Percentiles rank a stretch among this genome's conserved stretches.
Evolutionary conservation across 2,797 vertebrate genomes (phyloP).

Genomic region (Syngnathus acus): DNA sequence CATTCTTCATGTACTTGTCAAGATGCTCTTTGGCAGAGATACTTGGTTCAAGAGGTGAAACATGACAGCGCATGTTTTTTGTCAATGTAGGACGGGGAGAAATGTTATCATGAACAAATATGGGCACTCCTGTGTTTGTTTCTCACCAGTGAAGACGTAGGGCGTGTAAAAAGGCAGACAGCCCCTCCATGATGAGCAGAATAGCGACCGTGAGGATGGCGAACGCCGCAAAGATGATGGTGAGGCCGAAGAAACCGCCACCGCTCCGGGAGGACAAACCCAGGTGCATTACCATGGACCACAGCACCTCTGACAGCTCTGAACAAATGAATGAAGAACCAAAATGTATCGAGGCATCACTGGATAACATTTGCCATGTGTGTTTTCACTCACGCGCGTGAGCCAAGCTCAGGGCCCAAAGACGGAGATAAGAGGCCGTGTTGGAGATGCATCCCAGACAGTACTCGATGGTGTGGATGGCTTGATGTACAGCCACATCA

Average conservation of each 20-base stretch:
- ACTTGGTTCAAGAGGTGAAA: conserved; percentile 14
- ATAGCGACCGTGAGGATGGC: conserved; percentile 87
- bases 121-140: conserved; percentile 7
- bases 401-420: conserved; percentile 62
- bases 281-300: conserved; percentile 89
- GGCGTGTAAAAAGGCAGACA: conserved; percentile 93
- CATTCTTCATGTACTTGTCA: conserved; percentile 22
- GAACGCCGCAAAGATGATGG: conserved; percentile 84
- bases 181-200: conserved; percentile 92
- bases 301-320: conserved; percentile 68
- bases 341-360: background rate
- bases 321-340: conserved; percentile 4
- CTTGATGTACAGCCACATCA: conserved; percentile 88
- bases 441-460: conserved; percentile 88
- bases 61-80: conserved; percentile 12
- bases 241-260: conserved; percentile 78
- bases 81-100: conserved; percentile 1
- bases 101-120: background rate
- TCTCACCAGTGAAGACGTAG: conserved; percentile 92
- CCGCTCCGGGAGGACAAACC: conserved; percentile 79
- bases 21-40: conserved; percentile 8
- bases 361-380: background rate
- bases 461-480: conserved; percentile 96
- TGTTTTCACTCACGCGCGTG: conserved; percentile 57
- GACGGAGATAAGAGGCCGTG: conserved; percentile 64